Conservation (phyloP, 2,797 vertebrate genomes). For the Hirundo rustica region DNA sequence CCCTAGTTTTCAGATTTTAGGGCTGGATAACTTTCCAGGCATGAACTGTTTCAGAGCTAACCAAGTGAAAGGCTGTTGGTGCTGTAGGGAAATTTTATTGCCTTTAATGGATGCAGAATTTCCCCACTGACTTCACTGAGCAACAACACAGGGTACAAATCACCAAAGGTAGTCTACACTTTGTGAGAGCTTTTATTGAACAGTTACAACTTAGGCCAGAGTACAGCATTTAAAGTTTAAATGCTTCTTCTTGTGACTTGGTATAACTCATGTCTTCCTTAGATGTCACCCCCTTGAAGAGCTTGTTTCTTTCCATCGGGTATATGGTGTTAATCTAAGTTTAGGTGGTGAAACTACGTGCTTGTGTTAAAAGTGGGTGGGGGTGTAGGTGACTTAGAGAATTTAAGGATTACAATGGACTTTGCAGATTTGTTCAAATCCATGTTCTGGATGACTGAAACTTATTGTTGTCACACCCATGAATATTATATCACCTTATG, state of each 20-base stretch:
- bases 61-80: background rate
- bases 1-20: background rate
- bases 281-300: background rate
- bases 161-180: background rate
- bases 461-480: background rate
- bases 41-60: background rate
- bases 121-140: background rate
- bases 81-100: background rate
- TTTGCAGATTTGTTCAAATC: background rate
- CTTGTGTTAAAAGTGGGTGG: rapidly evolving
- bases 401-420: background rate
- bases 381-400: background rate
- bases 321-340: background rate
- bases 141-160: background rate
- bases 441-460: background rate
- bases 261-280: background rate
- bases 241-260: background rate
- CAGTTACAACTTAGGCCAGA: background rate
- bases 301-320: background rate
- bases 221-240: background rate
- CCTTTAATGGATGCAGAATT: background rate
- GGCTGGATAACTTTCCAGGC: background rate
- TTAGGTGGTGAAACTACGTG: background rate
- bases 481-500: background rate
- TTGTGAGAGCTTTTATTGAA: background rate